Base-by-base conservation (phyloP, 2,888 invertebrate genomes). In the Aromia moschata region DNA sequence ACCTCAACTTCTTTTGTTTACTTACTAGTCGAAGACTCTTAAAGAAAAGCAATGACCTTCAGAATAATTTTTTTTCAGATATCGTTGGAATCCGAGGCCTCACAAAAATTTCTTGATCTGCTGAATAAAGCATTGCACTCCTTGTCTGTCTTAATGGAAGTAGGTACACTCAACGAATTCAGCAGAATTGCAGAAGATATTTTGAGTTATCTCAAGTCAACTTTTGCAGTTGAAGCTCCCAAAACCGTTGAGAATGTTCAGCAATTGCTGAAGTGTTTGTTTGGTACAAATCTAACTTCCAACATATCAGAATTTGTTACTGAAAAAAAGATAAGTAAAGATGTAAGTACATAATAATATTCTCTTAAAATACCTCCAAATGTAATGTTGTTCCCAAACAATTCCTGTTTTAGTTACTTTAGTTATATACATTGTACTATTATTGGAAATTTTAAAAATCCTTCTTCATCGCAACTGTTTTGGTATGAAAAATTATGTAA, bases 141-240 rank as follows among this genome's bases (percentile, higher is more conserved):
- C 2, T 77, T 94, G 16, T 86, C 90, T 0, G 86, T 90, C 58
- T 84, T 92, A 41, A 77, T 92, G 58, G 90, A 91, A 80, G 80
- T 91, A 25, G 84, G 87, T 1, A 88, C 88, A 0, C 83, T 89
- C 46, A 82, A 81, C 15, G 94, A 94, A 78, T 86, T 90, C 20
- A 90, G 90, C 1, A 81, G 85, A 44, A 85, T 91, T 44, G 89
- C 92, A 0, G 94, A 95, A 80, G 94, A 95, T 79, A 82, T 94
- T 11, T 82, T 95, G 0, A 84, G 83, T 68, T 94, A 93, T 75
- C 81, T 93, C 4, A 88, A 89, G 71, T 85, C 86, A 0, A 88
- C 90, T 1, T 88, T 94, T 76, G 81, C 84, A 7, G 74, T 92
- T 31, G 89, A 91, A 54, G 87, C 92, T 0, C 87, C 88, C 1